These are phyloP conservation scores for Laterallus jamaicensis DNA, from an alignment of 2,113 vertebrate species.

Conservation along the genomic window DNA sequence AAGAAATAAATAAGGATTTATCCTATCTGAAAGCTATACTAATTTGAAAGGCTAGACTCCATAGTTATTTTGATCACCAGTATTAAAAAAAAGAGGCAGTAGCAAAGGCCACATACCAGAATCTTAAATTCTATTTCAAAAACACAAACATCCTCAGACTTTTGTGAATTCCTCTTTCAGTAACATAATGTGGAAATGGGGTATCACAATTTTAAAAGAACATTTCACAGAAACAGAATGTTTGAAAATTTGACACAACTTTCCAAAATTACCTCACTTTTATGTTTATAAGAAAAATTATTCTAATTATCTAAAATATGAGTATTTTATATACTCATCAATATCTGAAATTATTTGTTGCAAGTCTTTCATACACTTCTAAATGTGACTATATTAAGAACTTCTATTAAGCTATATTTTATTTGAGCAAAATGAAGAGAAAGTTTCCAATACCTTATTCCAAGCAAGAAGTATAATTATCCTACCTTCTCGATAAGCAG, in stretches of 20 bases:
- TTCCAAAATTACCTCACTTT: background rate
- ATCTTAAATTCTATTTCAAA: background rate
- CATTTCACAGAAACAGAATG: background rate
- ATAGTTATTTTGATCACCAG: background rate
- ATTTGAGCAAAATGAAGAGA: background rate
- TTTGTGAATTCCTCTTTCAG: background rate
- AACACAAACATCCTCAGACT: background rate
- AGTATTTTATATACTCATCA: background rate
- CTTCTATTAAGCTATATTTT: background rate
- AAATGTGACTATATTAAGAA: background rate
- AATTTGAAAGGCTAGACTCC: background rate
- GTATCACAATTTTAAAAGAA: background rate
- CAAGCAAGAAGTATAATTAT: background rate
- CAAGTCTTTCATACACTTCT: background rate
- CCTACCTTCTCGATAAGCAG: constrained; percentile 81
- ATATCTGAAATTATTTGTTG: background rate
- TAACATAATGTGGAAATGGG: background rate
- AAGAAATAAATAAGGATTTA: background rate
- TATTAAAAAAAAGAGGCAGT: background rate
- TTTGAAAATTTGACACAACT: background rate
- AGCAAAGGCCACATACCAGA: background rate
- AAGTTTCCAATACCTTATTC: background rate
- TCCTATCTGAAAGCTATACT: background rate
- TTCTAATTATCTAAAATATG: background rate
- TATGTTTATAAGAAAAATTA: background rate